Conservation (phyloP, 2,113 vertebrate genomes). For the Paramisgurnus dabryanus region DNA sequence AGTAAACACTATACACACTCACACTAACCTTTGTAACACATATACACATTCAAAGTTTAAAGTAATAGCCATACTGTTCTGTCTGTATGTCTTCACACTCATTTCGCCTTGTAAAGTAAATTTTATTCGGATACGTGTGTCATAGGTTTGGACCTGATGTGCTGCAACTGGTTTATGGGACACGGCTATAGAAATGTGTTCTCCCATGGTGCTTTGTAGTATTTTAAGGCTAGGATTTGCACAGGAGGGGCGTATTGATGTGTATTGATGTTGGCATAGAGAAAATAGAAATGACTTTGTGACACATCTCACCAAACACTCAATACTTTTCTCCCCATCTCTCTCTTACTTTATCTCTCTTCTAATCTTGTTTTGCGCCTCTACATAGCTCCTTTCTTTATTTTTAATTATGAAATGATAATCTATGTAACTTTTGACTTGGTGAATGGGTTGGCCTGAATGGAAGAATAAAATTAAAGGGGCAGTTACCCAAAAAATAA, state of each 20-base stretch:
- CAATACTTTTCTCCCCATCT: background rate
- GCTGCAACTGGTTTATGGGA: background rate
- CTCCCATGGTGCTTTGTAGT: background rate
- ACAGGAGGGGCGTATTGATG: background rate
- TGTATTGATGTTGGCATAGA: background rate
- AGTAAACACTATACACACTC: background rate
- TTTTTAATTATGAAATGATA: background rate
- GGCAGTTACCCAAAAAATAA: too few relatives aligned
- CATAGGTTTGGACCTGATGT: background rate
- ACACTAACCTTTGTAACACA: background rate
- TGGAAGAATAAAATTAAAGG: background rate
- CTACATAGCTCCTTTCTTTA: too few relatives aligned
- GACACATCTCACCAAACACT: background rate
- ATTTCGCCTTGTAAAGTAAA: background rate
- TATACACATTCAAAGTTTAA: background rate
- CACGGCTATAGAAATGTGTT: background rate
- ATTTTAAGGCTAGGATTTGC: slow-evolving; percentile 10
- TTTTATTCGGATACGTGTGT: background rate
- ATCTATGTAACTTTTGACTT: background rate
- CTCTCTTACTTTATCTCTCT: background rate
- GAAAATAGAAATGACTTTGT: background rate
- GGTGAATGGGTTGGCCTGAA: background rate
- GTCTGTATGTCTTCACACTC: background rate
- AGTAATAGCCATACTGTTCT: background rate
- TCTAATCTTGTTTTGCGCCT: too few relatives aligned